These are phyloP conservation scores for Hypanus sabinus DNA, from an alignment of 2,113 vertebrate species.

Conservation along the genomic window DNA sequence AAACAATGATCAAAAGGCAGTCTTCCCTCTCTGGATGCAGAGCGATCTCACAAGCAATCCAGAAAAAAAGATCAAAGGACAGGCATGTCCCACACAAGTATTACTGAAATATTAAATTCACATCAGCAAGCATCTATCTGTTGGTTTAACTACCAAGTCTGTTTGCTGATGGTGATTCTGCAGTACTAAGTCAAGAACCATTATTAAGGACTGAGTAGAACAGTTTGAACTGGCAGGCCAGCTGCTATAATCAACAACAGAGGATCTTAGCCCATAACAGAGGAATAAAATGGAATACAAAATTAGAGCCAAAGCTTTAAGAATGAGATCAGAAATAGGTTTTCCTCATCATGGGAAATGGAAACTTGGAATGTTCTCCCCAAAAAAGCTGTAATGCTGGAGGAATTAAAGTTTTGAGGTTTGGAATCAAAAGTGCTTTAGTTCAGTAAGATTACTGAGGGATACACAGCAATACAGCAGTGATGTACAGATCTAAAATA, in stretches of 20 bases:
- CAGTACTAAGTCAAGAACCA: too few relatives aligned
- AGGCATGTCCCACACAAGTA: too few relatives aligned
- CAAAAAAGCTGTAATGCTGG: neutral
- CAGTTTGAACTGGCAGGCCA: neutral
- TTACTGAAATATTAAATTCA: too few relatives aligned
- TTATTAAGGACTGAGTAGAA: neutral
- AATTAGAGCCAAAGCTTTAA: neutral
- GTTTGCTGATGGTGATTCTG: neutral
- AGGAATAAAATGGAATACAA: neutral
- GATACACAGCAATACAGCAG: neutral
- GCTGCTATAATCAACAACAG: neutral
- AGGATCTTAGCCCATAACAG: neutral
- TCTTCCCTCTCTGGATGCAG: too few relatives aligned
- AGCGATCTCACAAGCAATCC: too few relatives aligned
- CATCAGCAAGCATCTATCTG: too few relatives aligned
- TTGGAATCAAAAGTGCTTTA: neutral
- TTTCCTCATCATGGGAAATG: neutral
- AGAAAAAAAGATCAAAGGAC: too few relatives aligned
- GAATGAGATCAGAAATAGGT: neutral
- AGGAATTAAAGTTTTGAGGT: neutral
- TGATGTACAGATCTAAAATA: neutral
- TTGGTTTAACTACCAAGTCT: neutral
- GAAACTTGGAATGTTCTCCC: neutral
- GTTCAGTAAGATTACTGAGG: neutral
- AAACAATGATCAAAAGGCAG: too few relatives aligned